Evolutionary conservation across 53 echinoderm and acorn worm species (phyloP).

Genomic region (Holothuria scabra): DNA sequence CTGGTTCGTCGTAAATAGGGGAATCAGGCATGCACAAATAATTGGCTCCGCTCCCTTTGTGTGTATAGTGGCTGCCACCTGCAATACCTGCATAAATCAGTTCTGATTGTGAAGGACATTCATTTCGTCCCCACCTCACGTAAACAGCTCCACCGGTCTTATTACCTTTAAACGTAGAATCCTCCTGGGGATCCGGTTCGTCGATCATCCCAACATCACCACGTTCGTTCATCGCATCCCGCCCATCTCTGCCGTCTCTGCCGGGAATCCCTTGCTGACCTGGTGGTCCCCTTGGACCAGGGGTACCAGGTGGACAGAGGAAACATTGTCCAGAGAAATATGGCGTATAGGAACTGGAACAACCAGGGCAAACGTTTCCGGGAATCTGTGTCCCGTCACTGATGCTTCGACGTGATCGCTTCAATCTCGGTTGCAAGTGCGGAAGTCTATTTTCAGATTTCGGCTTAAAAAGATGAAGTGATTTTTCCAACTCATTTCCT

Average conservation of each 20-base stretch:
- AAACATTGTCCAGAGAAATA: conserved; percentile 24
- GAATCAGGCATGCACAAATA: conserved; percentile 49
- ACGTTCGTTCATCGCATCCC: not conserved
- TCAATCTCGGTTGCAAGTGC: too few species aligned
- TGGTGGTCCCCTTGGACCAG: conserved; percentile 25
- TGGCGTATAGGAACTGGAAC: not conserved
- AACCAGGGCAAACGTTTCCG: not conserved
- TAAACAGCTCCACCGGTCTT: conserved; percentile 1
- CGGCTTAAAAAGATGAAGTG: too few species aligned
- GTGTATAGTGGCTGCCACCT: conserved; percentile 44
- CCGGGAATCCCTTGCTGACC: conserved; percentile 8
- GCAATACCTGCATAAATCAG: conserved; percentile 30
- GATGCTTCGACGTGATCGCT: not conserved
- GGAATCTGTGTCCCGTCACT: not conserved
- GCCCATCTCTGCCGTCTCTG: conserved; percentile 11
- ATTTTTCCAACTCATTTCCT: too few species aligned
- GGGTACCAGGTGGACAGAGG: conserved; percentile 19
- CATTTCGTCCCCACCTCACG: conserved; percentile 30
- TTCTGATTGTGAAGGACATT: conserved; percentile 16
- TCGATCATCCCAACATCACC: not conserved
- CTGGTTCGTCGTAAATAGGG: conserved; percentile 47
- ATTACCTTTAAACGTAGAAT: not conserved
- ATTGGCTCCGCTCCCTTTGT: not conserved
- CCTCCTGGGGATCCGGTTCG: too few species aligned
- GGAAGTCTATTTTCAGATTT: too few species aligned